A percentile compares a stretch with the other conserved stretches of the same genome.
phyloP scores from a whole-genome alignment of 2,888 invertebrate genomes.

The Timandra comae region DNA sequence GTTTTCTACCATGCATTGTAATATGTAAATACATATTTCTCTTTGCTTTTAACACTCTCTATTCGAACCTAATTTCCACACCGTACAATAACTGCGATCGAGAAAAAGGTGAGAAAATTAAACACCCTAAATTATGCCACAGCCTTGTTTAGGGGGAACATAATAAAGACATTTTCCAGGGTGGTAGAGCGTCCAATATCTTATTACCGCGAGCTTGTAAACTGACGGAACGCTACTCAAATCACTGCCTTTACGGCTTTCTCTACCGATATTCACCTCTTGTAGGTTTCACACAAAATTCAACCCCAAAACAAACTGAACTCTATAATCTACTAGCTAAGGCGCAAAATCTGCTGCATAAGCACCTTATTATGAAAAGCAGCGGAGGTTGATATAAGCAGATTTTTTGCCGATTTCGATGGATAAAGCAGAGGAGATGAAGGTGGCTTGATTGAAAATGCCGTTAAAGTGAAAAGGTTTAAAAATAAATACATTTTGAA shows the following conservation, averaged over 20 bases:
- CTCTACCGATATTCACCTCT: conserved; percentile 55
- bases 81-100: too few species aligned
- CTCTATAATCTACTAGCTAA: background rate
- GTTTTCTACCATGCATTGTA: too few species aligned
- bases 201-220: conserved; percentile 62
- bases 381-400: conserved; percentile 46
- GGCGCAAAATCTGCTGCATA: too few species aligned
- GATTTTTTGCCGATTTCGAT: conserved; percentile 56
- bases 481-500: too few species aligned
- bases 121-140: background rate
- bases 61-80: too few species aligned
- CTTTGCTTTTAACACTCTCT: too few species aligned
- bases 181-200: conserved; percentile 61
- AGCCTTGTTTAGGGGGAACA: conserved; percentile 34
- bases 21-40: too few species aligned
- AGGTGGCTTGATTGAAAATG: conserved; percentile 54
- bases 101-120: background rate
- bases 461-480: conserved; percentile 38
- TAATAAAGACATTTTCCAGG: conserved; percentile 57
- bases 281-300: conserved; percentile 30
- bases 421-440: conserved; percentile 38
- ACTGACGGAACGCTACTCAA: conserved; percentile 56
- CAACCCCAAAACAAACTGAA: conserved; percentile 1
- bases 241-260: conserved; percentile 59
- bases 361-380: conserved; percentile 2